Conservation (phyloP, 1,140 invertebrate species). For the Scaptomyza graminum region DNA sequence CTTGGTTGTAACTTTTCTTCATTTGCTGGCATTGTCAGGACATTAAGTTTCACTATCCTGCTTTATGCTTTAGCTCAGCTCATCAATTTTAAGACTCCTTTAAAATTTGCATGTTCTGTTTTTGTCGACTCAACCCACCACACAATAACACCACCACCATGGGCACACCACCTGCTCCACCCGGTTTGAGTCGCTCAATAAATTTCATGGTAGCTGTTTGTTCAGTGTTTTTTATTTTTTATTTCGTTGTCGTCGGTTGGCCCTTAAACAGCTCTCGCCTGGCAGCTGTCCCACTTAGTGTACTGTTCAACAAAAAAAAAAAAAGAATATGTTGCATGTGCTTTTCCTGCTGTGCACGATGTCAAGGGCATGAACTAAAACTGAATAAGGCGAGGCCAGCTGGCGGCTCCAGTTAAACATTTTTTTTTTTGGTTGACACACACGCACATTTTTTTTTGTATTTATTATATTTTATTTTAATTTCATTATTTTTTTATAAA, state of each 20-base stretch:
- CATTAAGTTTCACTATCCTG: no score
- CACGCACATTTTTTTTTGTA: slow-evolving; percentile 44
- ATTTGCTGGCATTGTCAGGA: no score
- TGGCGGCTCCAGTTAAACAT: slow-evolving; percentile 15
- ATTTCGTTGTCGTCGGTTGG: slow-evolving; percentile 1
- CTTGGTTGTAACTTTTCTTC: no score
- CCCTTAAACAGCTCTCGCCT: slow-evolving; percentile 35
- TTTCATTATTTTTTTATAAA: slow-evolving; percentile 5
- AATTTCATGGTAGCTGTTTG: slow-evolving; percentile 35
- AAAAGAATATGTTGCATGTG: slow-evolving; percentile 45
- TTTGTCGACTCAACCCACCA: background rate
- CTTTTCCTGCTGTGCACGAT: slow-evolving; percentile 25
- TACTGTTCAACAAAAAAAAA: slow-evolving; percentile 11
- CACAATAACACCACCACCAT: background rate
- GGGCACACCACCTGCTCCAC: background rate
- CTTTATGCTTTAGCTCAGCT: background rate
- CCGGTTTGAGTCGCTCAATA: slow-evolving; percentile 23
- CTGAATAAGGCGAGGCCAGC: slow-evolving; percentile 29
- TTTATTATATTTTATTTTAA: no score
- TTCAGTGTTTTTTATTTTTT: background rate
- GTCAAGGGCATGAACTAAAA: slow-evolving; percentile 50
- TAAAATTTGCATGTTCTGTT: slow-evolving; percentile 28
- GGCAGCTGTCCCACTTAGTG: slow-evolving; percentile 38
- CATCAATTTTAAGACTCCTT: slow-evolving; percentile 1
- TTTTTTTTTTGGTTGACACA: slow-evolving; percentile 35